Evolutionary conservation across 2,113 vertebrate species (phyloP), one percentile per base, ranked within the genome.

Genomic region (Myotis yumanensis): DNA sequence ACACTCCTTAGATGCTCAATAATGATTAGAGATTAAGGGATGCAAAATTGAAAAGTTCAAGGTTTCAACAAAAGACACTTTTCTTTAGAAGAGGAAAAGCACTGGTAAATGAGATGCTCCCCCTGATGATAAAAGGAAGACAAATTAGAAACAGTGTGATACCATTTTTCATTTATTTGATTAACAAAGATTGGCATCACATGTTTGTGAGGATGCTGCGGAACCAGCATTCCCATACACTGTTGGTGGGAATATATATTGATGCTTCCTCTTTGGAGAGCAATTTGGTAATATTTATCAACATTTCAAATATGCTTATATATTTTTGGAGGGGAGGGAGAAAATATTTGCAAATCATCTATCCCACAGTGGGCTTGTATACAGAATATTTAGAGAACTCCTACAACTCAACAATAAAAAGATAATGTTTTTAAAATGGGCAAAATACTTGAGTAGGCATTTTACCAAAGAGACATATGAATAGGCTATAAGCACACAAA

Each of bases 261-360:
- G 66, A 87, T 80, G 11, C 30, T 28, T 87, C 57, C 30, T 69
- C 64, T 90, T 93, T 92, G 28, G 86, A 73, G 76, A 93, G 6
- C 48, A 92, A 32, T 77, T 79, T 90, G 57, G 5, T 92, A 90
- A 48, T 86, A 90, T 30, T 54, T 86, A 68, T 40, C 86, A 84
- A 94, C 17, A 43, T 90, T 95, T 91, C 54, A 80, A 73, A 37
- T 85, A 15, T 73, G 37, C 25, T 64, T 86, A 20, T 66, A 35
- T 89, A 62, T 83, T 71, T 59, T 12, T 7, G 35, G 23, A 0
- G 28, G 37, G n/a, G 1, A 25, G 5, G 23, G 25, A 77, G 93
- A 89, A 89, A 84, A 59, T 75, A 77, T 48, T 69, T 89, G 43
- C 66, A 88, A 93, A 43, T 46, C 12, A 5, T 40, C 84, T 32